These are phyloP conservation scores for Atrichornis clamosus DNA, from an alignment of 2,113 vertebrate species.

Conservation along the genomic window DNA sequence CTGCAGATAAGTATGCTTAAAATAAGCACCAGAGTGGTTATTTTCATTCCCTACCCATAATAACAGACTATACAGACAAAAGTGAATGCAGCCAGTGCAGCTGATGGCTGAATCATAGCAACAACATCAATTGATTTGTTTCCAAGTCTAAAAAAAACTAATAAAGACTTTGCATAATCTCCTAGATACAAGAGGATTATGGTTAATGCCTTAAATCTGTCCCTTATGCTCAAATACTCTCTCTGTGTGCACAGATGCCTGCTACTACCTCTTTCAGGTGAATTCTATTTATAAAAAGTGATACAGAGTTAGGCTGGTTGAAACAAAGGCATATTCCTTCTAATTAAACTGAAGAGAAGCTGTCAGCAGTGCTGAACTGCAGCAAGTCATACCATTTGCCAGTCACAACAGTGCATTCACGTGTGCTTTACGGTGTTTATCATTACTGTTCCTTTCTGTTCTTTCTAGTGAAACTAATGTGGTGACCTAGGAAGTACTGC, in stretches of 20 bases:
- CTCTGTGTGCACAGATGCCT: background rate
- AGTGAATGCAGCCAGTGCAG: background rate
- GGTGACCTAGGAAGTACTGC: background rate
- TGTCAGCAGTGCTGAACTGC: background rate
- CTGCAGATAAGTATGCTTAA: background rate
- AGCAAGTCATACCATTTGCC: background rate
- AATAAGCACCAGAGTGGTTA: background rate
- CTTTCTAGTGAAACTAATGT: background rate
- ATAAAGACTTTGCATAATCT: background rate
- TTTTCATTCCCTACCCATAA: background rate
- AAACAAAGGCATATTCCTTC: background rate
- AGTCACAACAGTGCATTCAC: background rate
- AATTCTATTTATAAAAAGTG: background rate
- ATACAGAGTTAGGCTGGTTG: background rate
- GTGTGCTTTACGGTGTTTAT: background rate
- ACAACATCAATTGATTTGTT: background rate
- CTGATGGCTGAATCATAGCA: slow-evolving; percentile 21
- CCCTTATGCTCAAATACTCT: background rate
- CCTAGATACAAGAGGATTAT: background rate
- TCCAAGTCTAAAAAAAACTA: background rate
- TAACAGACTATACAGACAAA: background rate
- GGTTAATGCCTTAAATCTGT: background rate
- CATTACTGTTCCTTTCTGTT: background rate
- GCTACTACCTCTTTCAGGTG: background rate
- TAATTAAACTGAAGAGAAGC: background rate